Percentiles rank a stretch among this genome's conserved stretches.
Conservation (phyloP, 1,140 invertebrate species). For the Drosophila carrolli region DNA sequence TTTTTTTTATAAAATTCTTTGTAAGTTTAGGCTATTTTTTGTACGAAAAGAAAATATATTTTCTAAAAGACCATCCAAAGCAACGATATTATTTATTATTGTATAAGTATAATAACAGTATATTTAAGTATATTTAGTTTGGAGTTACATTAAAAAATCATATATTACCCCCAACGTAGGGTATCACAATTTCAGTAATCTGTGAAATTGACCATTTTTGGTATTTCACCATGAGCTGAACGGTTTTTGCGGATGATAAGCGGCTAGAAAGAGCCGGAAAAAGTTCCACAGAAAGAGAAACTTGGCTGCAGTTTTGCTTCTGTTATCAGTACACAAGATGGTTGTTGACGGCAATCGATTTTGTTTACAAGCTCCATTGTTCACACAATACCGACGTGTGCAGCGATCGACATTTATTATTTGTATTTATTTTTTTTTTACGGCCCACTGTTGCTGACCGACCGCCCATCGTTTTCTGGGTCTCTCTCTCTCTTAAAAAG, state of each 20-base stretch:
- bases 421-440: constrained; percentile 13
- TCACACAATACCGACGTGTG: neutral
- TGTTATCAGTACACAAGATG: constrained; percentile 24
- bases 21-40: too few relatives aligned
- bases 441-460: constrained; percentile 31
- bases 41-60: too few relatives aligned
- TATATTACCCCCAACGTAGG: neutral
- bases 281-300: neutral
- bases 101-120: too few relatives aligned
- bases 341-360: constrained; percentile 14
- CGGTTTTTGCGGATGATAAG: constrained; percentile 7
- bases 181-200: neutral
- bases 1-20: too few relatives aligned
- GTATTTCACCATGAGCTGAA: constrained; percentile 31
- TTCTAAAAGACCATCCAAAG: too few relatives aligned
- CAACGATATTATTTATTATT: too few relatives aligned
- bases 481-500: constrained; percentile 8
- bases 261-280: neutral
- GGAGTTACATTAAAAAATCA: too few relatives aligned
- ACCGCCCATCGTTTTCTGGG: neutral
- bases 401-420: constrained; percentile 7
- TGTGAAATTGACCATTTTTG: constrained; percentile 1
- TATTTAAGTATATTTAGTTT: too few relatives aligned
- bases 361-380: constrained; percentile 22
- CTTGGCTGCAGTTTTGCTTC: neutral